Evolutionary conservation across 2,888 invertebrate genomes (phyloP).

Genomic region (Imbricaverruca yamaguchii): DNA sequence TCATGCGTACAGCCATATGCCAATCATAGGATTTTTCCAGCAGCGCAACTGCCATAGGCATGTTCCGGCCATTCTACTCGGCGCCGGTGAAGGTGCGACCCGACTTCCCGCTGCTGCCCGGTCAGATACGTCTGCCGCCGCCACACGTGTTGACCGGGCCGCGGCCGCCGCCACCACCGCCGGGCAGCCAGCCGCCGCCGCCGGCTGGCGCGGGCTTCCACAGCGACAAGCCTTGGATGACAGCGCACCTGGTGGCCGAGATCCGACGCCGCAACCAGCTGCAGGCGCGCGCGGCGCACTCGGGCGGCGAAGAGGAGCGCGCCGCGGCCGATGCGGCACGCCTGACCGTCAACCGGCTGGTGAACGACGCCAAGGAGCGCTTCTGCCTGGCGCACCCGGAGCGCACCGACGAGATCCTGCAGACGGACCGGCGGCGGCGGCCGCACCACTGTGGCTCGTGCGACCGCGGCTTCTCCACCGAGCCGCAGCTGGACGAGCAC

Average conservation of each 20-base stretch:
- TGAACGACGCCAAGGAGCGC: conserved; percentile 17
- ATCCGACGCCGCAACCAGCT: conserved; percentile 4
- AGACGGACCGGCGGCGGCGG: conserved; percentile 13
- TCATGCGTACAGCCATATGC: too few species aligned
- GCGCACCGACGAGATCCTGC: conserved; percentile 8
- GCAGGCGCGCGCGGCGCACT: not conserved
- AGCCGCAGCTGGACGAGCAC: conserved; percentile 57
- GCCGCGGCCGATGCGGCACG: not conserved
- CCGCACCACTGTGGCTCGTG: conserved; percentile 57
- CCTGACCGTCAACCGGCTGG: not conserved
- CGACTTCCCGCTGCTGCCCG: not conserved
- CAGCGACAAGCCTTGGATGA: conserved; percentile 22
- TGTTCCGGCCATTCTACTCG: conserved; percentile 11
- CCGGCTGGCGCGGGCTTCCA: not conserved
- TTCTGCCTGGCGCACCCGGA: conserved; percentile 20
- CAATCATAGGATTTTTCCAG: not conserved
- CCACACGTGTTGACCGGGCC: not conserved
- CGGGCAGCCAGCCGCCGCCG: not conserved
- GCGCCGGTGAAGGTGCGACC: not conserved
- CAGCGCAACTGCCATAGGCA: not conserved
- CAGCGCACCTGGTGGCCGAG: not conserved
- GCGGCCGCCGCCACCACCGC: not conserved
- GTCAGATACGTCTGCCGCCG: not conserved
- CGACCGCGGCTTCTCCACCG: conserved; percentile 60
- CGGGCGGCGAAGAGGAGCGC: not conserved